Conservation (phyloP, 2,797 vertebrate species). For the Silurus aristotelis region DNA sequence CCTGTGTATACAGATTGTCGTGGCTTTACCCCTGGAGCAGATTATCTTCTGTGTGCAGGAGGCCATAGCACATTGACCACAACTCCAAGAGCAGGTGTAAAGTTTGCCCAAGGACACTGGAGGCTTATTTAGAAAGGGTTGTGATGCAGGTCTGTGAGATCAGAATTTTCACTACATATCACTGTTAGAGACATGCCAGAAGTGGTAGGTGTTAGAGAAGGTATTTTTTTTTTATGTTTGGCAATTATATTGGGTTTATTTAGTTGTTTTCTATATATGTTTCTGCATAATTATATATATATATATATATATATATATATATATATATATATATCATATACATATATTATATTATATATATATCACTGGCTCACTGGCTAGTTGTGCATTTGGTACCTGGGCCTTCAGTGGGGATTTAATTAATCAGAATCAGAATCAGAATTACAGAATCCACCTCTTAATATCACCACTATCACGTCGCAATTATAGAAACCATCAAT, state of each 20-base stretch:
- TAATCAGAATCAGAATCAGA: too few relatives aligned
- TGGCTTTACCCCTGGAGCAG: conserved; percentile 38
- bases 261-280: neutral
- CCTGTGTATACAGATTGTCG: conserved; percentile 31
- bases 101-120: conserved; percentile 18
- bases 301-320: too few relatives aligned
- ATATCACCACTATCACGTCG: too few relatives aligned
- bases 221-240: neutral
- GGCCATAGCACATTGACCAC: conserved; percentile 29
- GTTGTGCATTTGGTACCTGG: too few relatives aligned
- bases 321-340: neutral
- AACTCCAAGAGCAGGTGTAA: conserved; percentile 36
- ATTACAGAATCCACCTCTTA: too few relatives aligned
- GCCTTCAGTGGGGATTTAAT: too few relatives aligned
- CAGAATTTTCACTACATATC: neutral
- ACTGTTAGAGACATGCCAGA: neutral
- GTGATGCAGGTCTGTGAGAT: neutral
- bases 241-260: neutral
- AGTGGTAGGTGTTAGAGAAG: neutral
- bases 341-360: too few relatives aligned
- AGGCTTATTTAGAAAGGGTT: neutral
- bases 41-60: conserved; percentile 51
- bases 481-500: too few relatives aligned
- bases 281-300: neutral
- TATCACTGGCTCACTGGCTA: neutral